Evolutionary conservation across 2,888 invertebrate species (phyloP).

Genomic region (Scrobipalpa costella): DNA sequence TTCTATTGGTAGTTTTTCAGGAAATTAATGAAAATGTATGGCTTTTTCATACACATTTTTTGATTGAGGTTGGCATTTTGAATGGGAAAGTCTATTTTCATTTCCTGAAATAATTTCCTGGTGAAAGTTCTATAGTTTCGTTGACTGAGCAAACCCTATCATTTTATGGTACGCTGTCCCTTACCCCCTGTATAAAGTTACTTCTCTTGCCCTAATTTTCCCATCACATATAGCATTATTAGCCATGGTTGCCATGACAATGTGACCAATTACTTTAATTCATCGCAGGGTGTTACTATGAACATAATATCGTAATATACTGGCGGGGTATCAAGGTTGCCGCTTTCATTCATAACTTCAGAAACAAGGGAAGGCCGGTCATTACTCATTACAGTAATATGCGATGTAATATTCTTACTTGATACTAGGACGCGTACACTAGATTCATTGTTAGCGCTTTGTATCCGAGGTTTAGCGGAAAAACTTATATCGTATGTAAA

Average conservation of each 20-base stretch:
- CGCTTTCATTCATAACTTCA: conserved; percentile 22
- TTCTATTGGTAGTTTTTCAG: no score
- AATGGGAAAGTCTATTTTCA: no score
- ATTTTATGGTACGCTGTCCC: no score
- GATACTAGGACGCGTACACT: neutral
- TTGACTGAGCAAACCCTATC: no score
- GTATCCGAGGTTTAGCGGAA: no score
- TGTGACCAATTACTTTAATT: conserved; percentile 26
- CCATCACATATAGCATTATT: neutral
- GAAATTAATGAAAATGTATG: no score
- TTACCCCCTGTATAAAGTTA: no score
- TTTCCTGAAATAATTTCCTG: no score
- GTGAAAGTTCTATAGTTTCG: no score
- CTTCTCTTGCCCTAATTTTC: conserved; percentile 1
- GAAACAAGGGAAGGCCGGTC: conserved; percentile 5
- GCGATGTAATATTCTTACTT: neutral
- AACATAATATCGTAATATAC: neutral
- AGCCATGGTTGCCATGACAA: neutral
- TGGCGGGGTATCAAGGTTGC: conserved; percentile 12
- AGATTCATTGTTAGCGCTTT: neutral
- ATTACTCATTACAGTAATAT: neutral
- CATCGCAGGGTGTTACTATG: conserved; percentile 1
- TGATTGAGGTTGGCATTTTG: no score
- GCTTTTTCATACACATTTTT: no score
- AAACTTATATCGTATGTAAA: no score